Percentiles rank a stretch among this genome's conserved stretches.
Conservation (phyloP, 2,888 invertebrate genomes). For the Cheilosia vernalis region DNA sequence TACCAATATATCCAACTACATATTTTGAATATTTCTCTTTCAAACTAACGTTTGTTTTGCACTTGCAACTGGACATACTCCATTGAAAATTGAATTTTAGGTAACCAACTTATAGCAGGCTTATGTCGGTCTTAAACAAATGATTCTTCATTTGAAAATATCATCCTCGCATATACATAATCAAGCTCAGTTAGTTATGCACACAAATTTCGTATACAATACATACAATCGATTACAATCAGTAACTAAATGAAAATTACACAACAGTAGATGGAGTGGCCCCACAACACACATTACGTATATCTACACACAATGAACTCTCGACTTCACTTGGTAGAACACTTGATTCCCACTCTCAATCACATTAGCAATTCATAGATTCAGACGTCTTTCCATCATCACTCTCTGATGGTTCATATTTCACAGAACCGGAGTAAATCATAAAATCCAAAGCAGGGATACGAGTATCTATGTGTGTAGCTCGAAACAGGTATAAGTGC, state of each 20-base stretch:
- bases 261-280: neutral
- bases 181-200: neutral
- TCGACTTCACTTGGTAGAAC: slow-evolving; percentile 1
- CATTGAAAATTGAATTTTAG: too few species aligned
- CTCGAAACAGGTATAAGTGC: neutral
- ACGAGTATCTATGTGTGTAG: neutral
- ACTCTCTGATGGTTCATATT: slow-evolving; percentile 22
- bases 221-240: slow-evolving; percentile 3
- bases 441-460: slow-evolving; percentile 41
- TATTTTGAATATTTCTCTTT: too few species aligned
- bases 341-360: neutral
- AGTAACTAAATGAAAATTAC: neutral
- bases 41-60: too few species aligned
- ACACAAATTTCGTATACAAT: neutral
- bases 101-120: too few species aligned
- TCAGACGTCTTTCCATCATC: slow-evolving; percentile 27
- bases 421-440: slow-evolving; percentile 58
- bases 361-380: slow-evolving; percentile 23
- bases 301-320: slow-evolving; percentile 20
- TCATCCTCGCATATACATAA: too few species aligned
- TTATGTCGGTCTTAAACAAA: too few species aligned
- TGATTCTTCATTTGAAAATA: too few species aligned
- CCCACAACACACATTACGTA: neutral
- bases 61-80: too few species aligned
- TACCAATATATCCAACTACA: too few species aligned